phyloP scores from a whole-genome alignment of 2,888 invertebrate genomes.

The Polymixis flavicincta region DNA sequence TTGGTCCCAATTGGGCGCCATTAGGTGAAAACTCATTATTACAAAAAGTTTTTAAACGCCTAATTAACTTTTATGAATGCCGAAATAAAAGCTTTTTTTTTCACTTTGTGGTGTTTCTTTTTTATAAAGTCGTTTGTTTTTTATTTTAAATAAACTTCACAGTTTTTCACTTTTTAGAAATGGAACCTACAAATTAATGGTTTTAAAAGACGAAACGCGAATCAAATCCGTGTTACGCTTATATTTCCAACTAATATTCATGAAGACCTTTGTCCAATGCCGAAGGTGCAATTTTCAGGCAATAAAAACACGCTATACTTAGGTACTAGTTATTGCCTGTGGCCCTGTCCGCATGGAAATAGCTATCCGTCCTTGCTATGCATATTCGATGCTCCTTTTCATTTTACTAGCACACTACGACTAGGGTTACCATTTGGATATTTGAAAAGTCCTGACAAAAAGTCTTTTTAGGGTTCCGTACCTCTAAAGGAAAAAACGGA shows the following conservation, averaged over 20 bases:
- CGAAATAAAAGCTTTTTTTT: no score
- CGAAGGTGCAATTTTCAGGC: constrained; percentile 20
- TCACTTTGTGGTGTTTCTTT: no score
- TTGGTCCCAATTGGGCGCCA: constrained; percentile 36
- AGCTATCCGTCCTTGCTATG: constrained; percentile 12
- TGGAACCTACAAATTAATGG: no score
- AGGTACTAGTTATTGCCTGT: constrained; percentile 8
- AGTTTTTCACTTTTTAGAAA: no score
- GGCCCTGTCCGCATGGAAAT: constrained; percentile 21
- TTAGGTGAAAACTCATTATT: neutral
- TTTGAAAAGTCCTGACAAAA: neutral
- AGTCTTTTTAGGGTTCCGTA: no score
- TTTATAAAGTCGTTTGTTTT: no score
- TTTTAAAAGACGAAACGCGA: neutral
- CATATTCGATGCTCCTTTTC: constrained; percentile 23
- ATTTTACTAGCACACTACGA: neutral
- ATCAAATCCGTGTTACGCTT: neutral
- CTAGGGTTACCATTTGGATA: neutral
- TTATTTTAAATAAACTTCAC: no score
- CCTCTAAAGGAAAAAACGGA: no score
- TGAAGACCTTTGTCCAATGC: constrained; percentile 4
- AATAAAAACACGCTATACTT: constrained; percentile 8
- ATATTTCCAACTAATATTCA: constrained; percentile 34
- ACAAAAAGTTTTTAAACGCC: neutral
- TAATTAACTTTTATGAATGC: no score